These are phyloP conservation scores for Equus quagga DNA, from an alignment of 2,113 vertebrate genomes.

Conservation along the genomic window DNA sequence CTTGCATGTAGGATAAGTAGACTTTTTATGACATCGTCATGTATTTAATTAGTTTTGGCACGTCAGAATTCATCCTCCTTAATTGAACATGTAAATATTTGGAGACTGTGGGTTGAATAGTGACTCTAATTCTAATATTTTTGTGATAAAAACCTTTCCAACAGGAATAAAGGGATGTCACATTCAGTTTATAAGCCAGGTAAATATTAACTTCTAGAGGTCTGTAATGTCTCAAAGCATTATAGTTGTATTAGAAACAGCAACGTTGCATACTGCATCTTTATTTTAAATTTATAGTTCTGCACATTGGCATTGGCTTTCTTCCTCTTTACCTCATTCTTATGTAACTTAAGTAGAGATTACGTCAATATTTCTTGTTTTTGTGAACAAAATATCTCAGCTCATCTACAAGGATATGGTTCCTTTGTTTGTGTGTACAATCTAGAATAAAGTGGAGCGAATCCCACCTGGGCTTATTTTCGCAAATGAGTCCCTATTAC, in stretches of 20 bases:
- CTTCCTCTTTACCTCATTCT: background rate
- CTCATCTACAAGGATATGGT: background rate
- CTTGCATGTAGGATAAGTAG: conserved; percentile 24
- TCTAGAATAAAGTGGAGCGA: background rate
- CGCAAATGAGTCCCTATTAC: background rate
- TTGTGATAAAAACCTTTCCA: conserved; percentile 66
- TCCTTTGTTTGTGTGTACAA: background rate
- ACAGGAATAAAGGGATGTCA: conserved; percentile 57
- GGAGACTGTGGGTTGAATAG: conserved; percentile 21
- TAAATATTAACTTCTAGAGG: conserved; percentile 61
- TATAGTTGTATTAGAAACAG: conserved; percentile 4
- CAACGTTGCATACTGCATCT: background rate
- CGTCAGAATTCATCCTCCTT: conserved; percentile 51
- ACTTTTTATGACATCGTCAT: conserved; percentile 41
- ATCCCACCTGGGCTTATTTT: background rate
- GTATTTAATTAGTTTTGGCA: conserved; percentile 55
- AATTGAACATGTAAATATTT: conserved; percentile 73
- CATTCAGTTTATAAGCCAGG: conserved; percentile 59
- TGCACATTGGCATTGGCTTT: background rate
- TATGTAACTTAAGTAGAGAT: conserved; percentile 10
- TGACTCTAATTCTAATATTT: conserved; percentile 63
- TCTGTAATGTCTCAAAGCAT: conserved; percentile 57
- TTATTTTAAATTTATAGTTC: conserved; percentile 39
- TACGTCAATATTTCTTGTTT: conserved; percentile 2
- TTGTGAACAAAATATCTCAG: conserved; percentile 33